A percentile compares a stretch with the other conserved stretches of the same genome.
Conservation (phyloP, 2,797 vertebrate species). For the Urocyon cinereoargenteus region DNA sequence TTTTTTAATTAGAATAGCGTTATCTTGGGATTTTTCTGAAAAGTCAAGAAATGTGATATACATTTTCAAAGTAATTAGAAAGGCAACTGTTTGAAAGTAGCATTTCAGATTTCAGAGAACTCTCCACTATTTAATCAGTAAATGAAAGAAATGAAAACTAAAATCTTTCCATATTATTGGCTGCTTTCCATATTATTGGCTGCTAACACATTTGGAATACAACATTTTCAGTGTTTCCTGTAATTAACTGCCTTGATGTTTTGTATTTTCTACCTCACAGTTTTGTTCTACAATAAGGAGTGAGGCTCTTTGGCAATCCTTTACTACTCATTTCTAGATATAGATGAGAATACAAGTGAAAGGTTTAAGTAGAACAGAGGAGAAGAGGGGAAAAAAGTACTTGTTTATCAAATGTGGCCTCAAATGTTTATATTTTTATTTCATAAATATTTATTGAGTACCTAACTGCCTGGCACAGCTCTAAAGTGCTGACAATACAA, state of each 20-base stretch:
- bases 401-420: background rate
- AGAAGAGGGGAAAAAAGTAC: background rate
- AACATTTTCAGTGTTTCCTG: background rate
- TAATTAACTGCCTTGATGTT: background rate
- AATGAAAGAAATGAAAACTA: background rate
- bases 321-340: background rate
- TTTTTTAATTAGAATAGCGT: conserved; percentile 29
- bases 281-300: background rate
- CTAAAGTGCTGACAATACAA: background rate
- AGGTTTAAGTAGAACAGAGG: background rate
- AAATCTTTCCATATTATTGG: background rate
- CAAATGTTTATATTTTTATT: background rate
- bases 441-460: background rate
- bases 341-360: background rate
- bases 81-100: background rate
- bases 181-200: background rate
- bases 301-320: background rate
- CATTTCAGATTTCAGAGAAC: background rate
- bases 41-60: background rate
- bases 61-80: conserved; percentile 7
- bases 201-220: background rate
- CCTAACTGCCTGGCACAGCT: background rate
- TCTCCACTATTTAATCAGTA: background rate
- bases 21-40: conserved; percentile 47
- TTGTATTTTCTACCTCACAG: background rate